phyloP scores from a whole-genome alignment of 2,797 vertebrate species.

The Meda fulgida region DNA sequence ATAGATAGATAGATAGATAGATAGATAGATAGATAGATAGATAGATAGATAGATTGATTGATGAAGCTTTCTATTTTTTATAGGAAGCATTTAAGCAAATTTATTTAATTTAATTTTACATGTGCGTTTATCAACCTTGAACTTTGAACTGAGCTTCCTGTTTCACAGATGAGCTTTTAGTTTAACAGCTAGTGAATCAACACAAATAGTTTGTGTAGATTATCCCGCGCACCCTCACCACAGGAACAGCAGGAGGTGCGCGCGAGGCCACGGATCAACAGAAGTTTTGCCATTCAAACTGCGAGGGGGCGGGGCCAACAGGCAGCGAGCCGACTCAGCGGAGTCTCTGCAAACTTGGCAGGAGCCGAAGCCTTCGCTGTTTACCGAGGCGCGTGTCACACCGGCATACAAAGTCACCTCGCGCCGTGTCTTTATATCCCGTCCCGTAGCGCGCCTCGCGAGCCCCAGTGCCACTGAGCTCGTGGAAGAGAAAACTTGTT shows the following conservation, averaged over 20 bases:
- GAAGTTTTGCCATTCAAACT: constrained; percentile 37
- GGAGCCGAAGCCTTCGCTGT: constrained; percentile 38
- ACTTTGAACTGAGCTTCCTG: background rate
- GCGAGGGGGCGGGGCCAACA: constrained; percentile 21
- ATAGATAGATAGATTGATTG: too few relatives aligned
- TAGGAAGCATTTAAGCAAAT: background rate
- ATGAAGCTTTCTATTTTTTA: too few relatives aligned
- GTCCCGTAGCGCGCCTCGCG: background rate
- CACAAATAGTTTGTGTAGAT: background rate
- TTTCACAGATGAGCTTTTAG: background rate
- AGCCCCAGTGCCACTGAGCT: constrained; percentile 1
- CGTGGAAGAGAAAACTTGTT: background rate
- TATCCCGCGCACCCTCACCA: background rate
- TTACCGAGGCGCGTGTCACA: constrained; percentile 50
- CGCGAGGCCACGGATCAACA: constrained; percentile 24
- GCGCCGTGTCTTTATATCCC: constrained; percentile 23
- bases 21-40: too few relatives aligned
- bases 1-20: too few relatives aligned
- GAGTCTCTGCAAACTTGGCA: constrained; percentile 46
- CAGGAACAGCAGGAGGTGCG: constrained; percentile 55
- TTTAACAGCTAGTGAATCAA: background rate
- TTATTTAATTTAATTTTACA: background rate
- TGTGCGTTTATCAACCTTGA: too few relatives aligned
- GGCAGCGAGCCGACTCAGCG: constrained; percentile 31
- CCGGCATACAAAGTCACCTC: constrained; percentile 36